These are phyloP conservation scores for Riptortus pedestris DNA, from an alignment of 1,140 invertebrate genomes.

Conservation along the genomic window DNA sequence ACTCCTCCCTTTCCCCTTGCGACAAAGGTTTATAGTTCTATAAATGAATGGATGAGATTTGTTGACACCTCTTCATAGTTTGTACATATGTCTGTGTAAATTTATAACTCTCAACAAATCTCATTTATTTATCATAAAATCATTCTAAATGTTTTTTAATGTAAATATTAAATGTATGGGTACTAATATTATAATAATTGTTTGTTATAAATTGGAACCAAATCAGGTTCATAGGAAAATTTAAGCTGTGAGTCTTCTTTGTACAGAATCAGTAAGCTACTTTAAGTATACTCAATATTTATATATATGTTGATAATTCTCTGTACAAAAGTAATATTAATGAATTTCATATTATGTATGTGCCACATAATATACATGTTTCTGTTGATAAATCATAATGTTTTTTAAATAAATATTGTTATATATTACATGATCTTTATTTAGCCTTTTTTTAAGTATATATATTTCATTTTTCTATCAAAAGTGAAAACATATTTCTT, in stretches of 20 bases:
- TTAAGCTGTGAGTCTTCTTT: slow-evolving; percentile 8
- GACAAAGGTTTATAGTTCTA: background rate
- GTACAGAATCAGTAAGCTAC: slow-evolving; percentile 11
- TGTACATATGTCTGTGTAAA: slow-evolving; percentile 9
- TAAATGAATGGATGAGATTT: background rate
- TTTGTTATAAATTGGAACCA: slow-evolving; percentile 9
- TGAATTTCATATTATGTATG: slow-evolving; percentile 27
- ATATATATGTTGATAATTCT: background rate
- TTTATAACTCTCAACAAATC: background rate
- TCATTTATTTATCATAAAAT: slow-evolving; percentile 5
- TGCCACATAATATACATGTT: slow-evolving; percentile 24
- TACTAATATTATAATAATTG: slow-evolving; percentile 7
- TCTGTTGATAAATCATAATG: slow-evolving; percentile 26
- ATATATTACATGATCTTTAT: slow-evolving; percentile 23
- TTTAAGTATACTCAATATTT: slow-evolving; percentile 18
- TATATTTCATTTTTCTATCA: too few relatives aligned
- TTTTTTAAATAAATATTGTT: slow-evolving; percentile 26
- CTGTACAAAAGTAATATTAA: slow-evolving; percentile 22
- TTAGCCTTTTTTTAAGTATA: too few relatives aligned
- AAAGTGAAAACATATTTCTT: too few relatives aligned
- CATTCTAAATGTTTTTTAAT: slow-evolving; percentile 26
- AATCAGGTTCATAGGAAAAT: slow-evolving; percentile 18
- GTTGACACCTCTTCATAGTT: background rate
- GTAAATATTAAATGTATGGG: slow-evolving; percentile 21
- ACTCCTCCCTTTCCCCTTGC: background rate